phyloP scores from a whole-genome alignment of 2,113 vertebrate species.

The Heterotilapia buettikoferi region DNA sequence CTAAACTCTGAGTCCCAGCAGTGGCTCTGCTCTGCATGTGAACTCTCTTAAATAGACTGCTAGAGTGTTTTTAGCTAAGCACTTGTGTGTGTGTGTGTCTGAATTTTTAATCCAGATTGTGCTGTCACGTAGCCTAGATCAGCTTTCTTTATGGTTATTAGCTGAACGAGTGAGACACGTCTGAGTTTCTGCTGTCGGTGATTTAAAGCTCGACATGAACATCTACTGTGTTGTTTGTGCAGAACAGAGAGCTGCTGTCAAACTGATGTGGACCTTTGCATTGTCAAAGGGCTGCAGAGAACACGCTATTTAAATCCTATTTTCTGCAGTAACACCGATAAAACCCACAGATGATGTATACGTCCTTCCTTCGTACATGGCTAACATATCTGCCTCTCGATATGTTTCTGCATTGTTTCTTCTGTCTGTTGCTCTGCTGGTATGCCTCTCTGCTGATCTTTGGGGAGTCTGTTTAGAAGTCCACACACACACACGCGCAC shows the following conservation, averaged over 20 bases:
- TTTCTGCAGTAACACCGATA: neutral
- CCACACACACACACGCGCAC: neutral
- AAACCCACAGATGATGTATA: neutral
- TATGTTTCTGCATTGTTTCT: neutral
- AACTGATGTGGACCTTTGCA: neutral
- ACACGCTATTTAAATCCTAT: neutral
- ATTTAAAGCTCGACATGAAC: neutral
- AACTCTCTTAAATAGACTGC: conserved; percentile 45
- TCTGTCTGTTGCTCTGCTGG: conserved; percentile 6
- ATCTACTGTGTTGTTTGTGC: neutral
- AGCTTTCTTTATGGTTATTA: neutral
- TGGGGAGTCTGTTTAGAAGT: conserved; percentile 36
- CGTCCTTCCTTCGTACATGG: neutral
- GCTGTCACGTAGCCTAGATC: neutral
- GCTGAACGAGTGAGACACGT: neutral
- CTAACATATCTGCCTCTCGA: neutral
- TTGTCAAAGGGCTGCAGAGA: neutral
- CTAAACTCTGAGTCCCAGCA: conserved; percentile 49
- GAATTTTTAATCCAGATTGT: conserved; percentile 20
- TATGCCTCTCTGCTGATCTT: conserved; percentile 20
- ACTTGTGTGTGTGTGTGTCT: neutral
- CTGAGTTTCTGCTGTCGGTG: neutral
- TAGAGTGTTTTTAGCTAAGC: conserved; percentile 2
- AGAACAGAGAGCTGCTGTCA: neutral
- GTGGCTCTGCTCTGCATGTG: conserved; percentile 47